Base-by-base conservation (phyloP, 2,888 invertebrate species). In the Schizotus pectinicornis region DNA sequence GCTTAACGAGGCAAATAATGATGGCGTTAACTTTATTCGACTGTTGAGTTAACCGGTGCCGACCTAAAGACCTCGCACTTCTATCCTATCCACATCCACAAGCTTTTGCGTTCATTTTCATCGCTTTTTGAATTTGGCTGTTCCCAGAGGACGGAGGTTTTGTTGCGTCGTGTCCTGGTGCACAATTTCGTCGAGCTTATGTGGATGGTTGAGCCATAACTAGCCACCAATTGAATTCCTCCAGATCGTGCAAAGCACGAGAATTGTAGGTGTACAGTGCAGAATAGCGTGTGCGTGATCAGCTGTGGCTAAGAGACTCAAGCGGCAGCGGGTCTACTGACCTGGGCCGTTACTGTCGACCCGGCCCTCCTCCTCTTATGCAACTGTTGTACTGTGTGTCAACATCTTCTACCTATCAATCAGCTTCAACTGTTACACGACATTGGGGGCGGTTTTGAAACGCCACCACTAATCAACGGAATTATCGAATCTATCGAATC, bases 261-360 rank as follows among this genome's bases (percentile, higher is more conserved):
- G 64, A 64, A 66, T 68, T 67, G 69, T 68, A 68, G 67, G 69
- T 69, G 67, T 68, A 65, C 48, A 49, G 46, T 51, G 50, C 32
- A 35, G 55, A 59, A 59, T 55, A 58, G 59, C 56, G 66, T 67
- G 67, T 74, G 74, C 74, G 74, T 76, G 75, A 75, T 76, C 74
- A 71, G 71, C 71, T 74, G 72, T 67, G 62, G 58, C 53, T 46
- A 35, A 39, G 47, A 49, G 49, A 35, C 46, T 43, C 22, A 39
- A 64, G 70, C 69, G 67, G 73, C 72, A 70, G 71, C 67, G 69
- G 68, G 71, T 72, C 71, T 70, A 69, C 68, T 74, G 75, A 76
- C 75, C 76, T 65, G 68, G 67, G 70, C 69, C 67, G 74, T 75
- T 74, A 74, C 67, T 45, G 67, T 47, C 72, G 73, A 72, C 74